Evolutionary conservation across 1,140 invertebrate species (phyloP), one percentile per base, ranked within the genome.

Genomic region (Drosophila albomicans): DNA sequence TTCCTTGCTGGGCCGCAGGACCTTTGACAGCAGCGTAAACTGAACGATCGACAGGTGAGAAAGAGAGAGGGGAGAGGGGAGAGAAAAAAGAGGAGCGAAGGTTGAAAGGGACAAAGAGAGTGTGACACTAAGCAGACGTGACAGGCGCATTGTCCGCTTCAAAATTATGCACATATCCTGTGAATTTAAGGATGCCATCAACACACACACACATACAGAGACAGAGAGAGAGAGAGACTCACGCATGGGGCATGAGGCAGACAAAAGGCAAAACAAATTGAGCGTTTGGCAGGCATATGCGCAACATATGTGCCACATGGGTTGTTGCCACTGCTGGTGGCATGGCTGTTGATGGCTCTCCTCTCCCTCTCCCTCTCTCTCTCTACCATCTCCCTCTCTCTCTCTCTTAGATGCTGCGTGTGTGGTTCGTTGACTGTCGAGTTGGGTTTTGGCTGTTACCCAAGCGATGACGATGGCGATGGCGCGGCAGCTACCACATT

Each of bases 231-330:
- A 16, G 10, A 25, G 25, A 30, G 13, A 32, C 49, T 16, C 6
- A 35, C 10, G 10, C 30, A 20, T 13, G 16, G 32, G 15, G 11
- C 32, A 25, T 25, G 20, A 64, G 48, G 57, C 67, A 76, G 61
- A 79, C 79, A 87, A 87, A 86, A 88, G 85, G 74, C 78, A 85
- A 81, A 89, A 85, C 85, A 89, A 88, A 88, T 88, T 88, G 85
- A 75, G 77, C 73, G 48, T 75, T 71, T 71, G 66, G 58, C 74
- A 79, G 73, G 73, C 62, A 71, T 71, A 70, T 65, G 75, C 49
- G 70, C 77, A 79, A 77, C 74, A 77, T 77, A 77, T 73, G 75
- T 45, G 69, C 11, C 48, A 54, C 51, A 64, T 13, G 58, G 35
- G 7, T 38, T 38, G 20, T 25, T 25, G 20, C 20, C 20, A 16